Evolutionary conservation across 2,888 invertebrate species (phyloP), one percentile per base, ranked within the genome.

Genomic region (Serripes groenlandicus): DNA sequence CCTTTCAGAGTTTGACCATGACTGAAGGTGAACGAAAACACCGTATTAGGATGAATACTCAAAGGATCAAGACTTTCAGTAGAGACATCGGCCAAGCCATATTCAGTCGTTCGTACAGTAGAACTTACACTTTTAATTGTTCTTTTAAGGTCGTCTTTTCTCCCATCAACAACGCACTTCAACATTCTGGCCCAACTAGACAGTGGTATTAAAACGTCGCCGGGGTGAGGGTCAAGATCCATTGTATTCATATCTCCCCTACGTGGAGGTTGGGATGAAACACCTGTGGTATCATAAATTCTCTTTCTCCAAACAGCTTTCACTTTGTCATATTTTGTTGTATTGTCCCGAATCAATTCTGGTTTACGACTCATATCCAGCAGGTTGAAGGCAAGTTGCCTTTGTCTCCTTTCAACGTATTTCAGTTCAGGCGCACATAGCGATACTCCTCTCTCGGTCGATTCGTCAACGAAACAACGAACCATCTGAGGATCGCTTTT

Each of bases 301-400:
- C 87, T 76, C 71, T 80, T 88, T 37, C 78, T 87, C 90, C 90
- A 90, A 11, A 62, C 58, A 9, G 83, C 80, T n/a, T 62, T 83
- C 11, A 88, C 78, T 11, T 70, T 82, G 18, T 83, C 64, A 26
- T 68, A 72, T n/a, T 62, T 68, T 34, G 76, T 69, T 18, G 15
- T 37, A 1, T 49, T 66, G 26, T 81, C 84, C 21, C 68, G 54
- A 15, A 28, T 68, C 1, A 87, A 35, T n/a, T 74, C 60, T 7
- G 90, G 90, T 74, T 86, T 90, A 23, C 42, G 62, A 42, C 78
- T 68, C 35, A 89, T 80, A 42, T 86, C 86, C 15, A 90, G 73
- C 15, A 85, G 68, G 37, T 83, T 84, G 68, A 88, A 87, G n/a
- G 79, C 74, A 23, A 90, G 23, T 21, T 87, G 85, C 56, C 78